These are phyloP conservation scores for Kryptopterus vitreolus DNA, from an alignment of 2,797 vertebrate genomes.

Conservation along the genomic window DNA sequence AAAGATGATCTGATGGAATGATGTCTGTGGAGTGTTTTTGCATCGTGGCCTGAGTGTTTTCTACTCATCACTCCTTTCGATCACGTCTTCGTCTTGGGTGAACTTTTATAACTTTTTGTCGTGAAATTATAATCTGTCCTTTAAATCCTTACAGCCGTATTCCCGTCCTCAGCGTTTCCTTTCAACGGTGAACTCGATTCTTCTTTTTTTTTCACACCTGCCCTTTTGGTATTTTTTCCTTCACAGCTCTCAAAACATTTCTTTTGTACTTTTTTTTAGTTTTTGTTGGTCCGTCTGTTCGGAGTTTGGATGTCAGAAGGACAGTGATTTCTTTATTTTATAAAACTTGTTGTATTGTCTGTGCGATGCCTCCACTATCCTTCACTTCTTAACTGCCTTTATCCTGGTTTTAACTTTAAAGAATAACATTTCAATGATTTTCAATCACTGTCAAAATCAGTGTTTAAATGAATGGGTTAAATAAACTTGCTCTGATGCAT, in stretches of 20 bases:
- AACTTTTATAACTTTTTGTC: too few species aligned
- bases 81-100: too few species aligned
- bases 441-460: too few species aligned
- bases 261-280: not conserved
- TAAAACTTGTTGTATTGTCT: not conserved
- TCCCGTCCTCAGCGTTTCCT: not conserved
- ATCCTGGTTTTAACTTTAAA: not conserved
- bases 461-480: too few species aligned
- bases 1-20: too few species aligned
- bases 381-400: not conserved
- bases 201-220: not conserved
- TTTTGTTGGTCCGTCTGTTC: not conserved
- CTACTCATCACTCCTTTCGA: too few species aligned
- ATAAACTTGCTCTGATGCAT: too few species aligned
- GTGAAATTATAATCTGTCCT: too few species aligned
- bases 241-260: not conserved
- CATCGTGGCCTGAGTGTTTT: too few species aligned
- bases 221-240: not conserved
- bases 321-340: not conserved
- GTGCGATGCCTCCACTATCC: not conserved
- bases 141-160: not conserved
- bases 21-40: too few species aligned
- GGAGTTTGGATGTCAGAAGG: not conserved
- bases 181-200: not conserved
- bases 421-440: too few species aligned